Conservation (phyloP, 2,113 vertebrate genomes). For the Hippocampus comes region DNA sequence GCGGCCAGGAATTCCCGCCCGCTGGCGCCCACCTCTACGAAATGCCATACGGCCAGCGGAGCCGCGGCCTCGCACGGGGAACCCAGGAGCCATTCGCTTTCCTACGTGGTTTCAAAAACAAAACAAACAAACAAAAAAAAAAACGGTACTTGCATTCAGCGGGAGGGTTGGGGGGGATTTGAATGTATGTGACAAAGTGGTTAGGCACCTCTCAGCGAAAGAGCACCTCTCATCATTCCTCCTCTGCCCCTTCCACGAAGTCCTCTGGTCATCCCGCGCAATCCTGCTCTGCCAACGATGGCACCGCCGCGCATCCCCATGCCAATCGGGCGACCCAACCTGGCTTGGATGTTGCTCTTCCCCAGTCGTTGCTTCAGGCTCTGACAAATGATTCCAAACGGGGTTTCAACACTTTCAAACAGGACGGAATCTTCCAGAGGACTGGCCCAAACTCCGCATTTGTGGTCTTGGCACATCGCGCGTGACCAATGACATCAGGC, state of each 20-base stretch:
- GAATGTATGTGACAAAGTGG: not conserved
- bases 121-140: not conserved
- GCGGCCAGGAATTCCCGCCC: constrained; percentile 77
- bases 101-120: constrained; percentile 35
- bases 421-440: not conserved
- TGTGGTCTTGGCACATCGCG: not conserved
- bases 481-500: not conserved
- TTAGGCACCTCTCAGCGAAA: constrained; percentile 81
- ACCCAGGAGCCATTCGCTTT: constrained; percentile 60
- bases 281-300: constrained; percentile 78
- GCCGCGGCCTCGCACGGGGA: constrained; percentile 81
- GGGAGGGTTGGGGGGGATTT: not conserved
- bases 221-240: constrained; percentile 80
- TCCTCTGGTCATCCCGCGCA: constrained; percentile 82
- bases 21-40: constrained; percentile 75
- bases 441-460: not conserved
- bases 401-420: not conserved
- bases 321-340: constrained; percentile 86
- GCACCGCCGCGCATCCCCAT: constrained; percentile 79
- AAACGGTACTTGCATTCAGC: not conserved
- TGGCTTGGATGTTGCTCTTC: constrained; percentile 96
- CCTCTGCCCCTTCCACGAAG: constrained; percentile 81
- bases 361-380: constrained; percentile 96
- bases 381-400: constrained; percentile 59
- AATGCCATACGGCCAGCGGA: constrained; percentile 81